Evolutionary conservation across 2,113 vertebrate genomes (phyloP).

Genomic region (Tupaia tana): DNA sequence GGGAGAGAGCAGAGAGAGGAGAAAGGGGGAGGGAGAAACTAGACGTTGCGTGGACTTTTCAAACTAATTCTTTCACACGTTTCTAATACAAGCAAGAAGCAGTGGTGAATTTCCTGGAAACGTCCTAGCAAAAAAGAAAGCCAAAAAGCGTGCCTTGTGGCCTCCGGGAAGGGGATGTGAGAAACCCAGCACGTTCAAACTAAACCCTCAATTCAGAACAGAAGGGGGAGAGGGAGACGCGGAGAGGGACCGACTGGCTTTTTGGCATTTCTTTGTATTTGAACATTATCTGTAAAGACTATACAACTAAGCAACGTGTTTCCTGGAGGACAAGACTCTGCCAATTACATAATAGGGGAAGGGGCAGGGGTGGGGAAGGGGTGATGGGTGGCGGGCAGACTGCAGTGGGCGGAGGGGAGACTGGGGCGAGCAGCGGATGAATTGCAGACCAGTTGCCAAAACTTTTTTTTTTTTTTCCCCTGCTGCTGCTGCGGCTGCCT

Average conservation of each 20-base stretch:
- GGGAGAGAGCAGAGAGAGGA: background rate
- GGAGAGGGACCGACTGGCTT: background rate
- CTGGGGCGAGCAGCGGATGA: conserved; percentile 69
- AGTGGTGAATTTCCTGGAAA: conserved; percentile 77
- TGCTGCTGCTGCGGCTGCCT: conserved; percentile 65
- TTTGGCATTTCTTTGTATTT: conserved; percentile 34
- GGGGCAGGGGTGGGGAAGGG: background rate
- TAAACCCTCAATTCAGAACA: background rate
- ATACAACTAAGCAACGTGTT: conserved; percentile 3
- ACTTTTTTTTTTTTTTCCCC: conserved; percentile 51
- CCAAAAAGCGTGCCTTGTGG: conserved; percentile 35
- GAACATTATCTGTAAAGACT: background rate
- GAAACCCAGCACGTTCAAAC: conserved; percentile 31
- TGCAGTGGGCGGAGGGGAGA: conserved; percentile 3
- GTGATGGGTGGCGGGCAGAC: background rate
- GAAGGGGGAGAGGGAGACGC: background rate
- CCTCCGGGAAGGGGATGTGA: conserved; percentile 4
- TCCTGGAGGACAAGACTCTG: conserved; percentile 9
- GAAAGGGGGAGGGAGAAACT: conserved; percentile 9
- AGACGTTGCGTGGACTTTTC: conserved; percentile 42
- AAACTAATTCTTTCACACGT: conserved; percentile 58
- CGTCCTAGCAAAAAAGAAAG: conserved; percentile 10
- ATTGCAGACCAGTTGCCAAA: conserved; percentile 82
- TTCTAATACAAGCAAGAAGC: conserved; percentile 85
- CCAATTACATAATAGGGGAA: background rate